These are phyloP conservation scores for Macaria liturata DNA, from an alignment of 2,888 invertebrate genomes.

Conservation along the genomic window DNA sequence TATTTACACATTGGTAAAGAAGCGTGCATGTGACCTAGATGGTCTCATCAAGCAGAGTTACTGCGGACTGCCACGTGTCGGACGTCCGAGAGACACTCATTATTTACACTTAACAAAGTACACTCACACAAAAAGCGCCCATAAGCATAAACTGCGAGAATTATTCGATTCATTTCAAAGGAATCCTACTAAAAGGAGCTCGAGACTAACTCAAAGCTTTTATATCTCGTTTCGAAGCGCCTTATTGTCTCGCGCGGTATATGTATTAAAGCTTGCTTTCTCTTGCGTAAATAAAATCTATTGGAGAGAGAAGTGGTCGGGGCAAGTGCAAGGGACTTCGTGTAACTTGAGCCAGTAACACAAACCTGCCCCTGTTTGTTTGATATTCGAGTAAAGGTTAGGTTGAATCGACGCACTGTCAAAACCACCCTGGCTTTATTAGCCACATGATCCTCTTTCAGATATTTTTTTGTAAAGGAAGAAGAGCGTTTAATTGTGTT, in stretches of 20 bases:
- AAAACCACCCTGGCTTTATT: too few species aligned
- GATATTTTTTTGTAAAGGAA: too few species aligned
- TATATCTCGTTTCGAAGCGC: conserved; percentile 79
- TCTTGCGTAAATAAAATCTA: conserved; percentile 83
- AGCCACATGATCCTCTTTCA: too few species aligned
- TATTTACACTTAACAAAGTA: conserved; percentile 67
- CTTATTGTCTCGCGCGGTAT: conserved; percentile 81
- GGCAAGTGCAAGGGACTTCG: conserved; percentile 66
- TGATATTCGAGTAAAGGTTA: too few species aligned
- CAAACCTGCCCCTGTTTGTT: too few species aligned
- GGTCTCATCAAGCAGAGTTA: neutral
- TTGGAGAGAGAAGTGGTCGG: conserved; percentile 70
- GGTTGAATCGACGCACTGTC: too few species aligned
- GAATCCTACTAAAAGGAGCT: conserved; percentile 79
- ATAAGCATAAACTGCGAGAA: conserved; percentile 75
- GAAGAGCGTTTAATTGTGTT: too few species aligned
- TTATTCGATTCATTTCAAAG: conserved; percentile 83
- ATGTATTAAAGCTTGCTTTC: conserved; percentile 81
- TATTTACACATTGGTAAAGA: too few species aligned
- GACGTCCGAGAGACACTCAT: conserved; percentile 47
- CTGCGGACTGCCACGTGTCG: conserved; percentile 21
- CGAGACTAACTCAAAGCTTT: conserved; percentile 82
- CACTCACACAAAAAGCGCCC: conserved; percentile 63
- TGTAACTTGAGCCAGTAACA: conserved; percentile 12
- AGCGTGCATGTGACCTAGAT: too few species aligned